phyloP scores from a whole-genome alignment of 2,888 invertebrate genomes.

The Euproctis similis region DNA sequence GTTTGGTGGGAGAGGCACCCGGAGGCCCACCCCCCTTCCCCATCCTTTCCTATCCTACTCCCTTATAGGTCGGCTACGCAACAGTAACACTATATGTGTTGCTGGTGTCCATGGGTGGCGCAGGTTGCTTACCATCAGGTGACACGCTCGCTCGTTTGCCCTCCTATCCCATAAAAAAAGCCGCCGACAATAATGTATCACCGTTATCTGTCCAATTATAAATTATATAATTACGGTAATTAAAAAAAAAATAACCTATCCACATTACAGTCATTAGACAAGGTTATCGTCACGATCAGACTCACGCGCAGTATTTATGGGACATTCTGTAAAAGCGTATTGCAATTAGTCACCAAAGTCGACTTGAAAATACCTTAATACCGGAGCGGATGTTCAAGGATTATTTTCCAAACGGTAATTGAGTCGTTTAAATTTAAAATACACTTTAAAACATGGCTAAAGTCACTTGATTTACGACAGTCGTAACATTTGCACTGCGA shows the following conservation, averaged over 20 bases:
- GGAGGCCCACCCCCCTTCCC: too few relatives aligned
- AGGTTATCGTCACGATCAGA: constrained; percentile 17
- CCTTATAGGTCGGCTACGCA: too few relatives aligned
- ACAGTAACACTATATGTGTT: too few relatives aligned
- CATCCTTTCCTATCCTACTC: too few relatives aligned
- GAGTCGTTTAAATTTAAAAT: constrained; percentile 40
- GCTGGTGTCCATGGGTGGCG: too few relatives aligned
- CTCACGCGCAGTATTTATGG: constrained; percentile 12
- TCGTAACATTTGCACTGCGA: constrained; percentile 14
- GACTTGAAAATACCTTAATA: constrained; percentile 23
- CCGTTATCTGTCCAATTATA: constrained; percentile 5
- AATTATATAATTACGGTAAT: constrained; percentile 8
- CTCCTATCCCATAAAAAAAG: too few relatives aligned
- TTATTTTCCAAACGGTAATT: constrained; percentile 38
- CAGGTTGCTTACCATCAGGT: too few relatives aligned
- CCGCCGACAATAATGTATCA: neutral
- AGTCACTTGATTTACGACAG: constrained; percentile 35
- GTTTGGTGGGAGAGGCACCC: too few relatives aligned
- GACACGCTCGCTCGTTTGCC: too few relatives aligned
- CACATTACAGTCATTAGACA: constrained; percentile 13
- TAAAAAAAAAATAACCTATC: constrained; percentile 18
- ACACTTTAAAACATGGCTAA: constrained; percentile 34
- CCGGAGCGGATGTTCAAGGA: constrained; percentile 38
- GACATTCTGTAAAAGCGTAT: constrained; percentile 17
- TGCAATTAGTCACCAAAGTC: constrained; percentile 23